Percentiles rank a stretch among this genome's conserved stretches.
phyloP scores from a whole-genome alignment of 2,888 invertebrate genomes.

The Scelioninae gen. 1 region DNA sequence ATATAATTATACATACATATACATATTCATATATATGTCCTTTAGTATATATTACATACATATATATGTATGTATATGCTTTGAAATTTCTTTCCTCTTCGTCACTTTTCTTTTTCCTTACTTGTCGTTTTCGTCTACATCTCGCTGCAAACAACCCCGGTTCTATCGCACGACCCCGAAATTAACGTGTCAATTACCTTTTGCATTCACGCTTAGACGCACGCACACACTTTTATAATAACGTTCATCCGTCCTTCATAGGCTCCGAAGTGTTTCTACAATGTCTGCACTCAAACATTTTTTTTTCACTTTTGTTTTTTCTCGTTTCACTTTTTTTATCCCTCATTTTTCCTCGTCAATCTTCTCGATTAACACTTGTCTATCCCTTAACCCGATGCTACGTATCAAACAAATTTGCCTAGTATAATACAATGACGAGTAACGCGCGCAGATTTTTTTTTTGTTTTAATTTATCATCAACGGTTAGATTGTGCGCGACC shows the following conservation, averaged over 20 bases:
- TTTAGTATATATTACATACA: constrained; percentile 79
- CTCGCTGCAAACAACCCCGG: constrained; percentile 44
- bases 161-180: constrained; percentile 41
- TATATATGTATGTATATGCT: constrained; percentile 79
- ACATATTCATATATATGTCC: constrained; percentile 79
- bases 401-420: constrained; percentile 80
- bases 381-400: constrained; percentile 63
- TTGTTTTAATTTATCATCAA: constrained; percentile 10
- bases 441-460: constrained; percentile 70
- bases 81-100: constrained; percentile 55
- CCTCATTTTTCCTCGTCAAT: background rate
- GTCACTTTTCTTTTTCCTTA: background rate
- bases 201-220: constrained; percentile 69
- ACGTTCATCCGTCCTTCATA: constrained; percentile 48
- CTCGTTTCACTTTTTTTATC: background rate
- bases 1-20: too few species aligned
- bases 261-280: constrained; percentile 58
- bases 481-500: background rate
- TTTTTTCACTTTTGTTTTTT: constrained; percentile 4
- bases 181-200: constrained; percentile 32
- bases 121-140: constrained; percentile 41
- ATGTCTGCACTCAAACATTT: constrained; percentile 35
- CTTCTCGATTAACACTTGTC: constrained; percentile 11
- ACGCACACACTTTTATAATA: constrained; percentile 56
- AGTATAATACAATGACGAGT: constrained; percentile 81